These are phyloP conservation scores for Lampris incognitus DNA, from an alignment of 2,113 vertebrate species.

Conservation along the genomic window DNA sequence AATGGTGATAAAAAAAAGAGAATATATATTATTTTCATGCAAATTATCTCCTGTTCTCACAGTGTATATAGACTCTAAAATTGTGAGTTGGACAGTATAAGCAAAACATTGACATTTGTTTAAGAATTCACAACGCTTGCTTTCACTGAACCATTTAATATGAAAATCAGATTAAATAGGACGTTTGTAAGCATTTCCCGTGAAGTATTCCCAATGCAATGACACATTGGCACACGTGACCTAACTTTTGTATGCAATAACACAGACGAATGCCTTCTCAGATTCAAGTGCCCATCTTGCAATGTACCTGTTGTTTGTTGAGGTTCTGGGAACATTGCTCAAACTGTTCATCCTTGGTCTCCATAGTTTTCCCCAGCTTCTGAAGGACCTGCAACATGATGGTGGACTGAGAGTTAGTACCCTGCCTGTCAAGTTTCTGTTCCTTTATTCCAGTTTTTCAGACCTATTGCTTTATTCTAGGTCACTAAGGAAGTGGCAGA, in stretches of 20 bases:
- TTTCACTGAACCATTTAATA: no score
- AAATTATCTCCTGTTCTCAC: slow-evolving; percentile 49
- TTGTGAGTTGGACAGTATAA: slow-evolving; percentile 4
- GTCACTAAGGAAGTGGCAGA: no score
- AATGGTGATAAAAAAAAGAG: slow-evolving; percentile 19
- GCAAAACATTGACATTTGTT: background rate
- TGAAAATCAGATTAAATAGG: no score
- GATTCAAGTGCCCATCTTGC: background rate
- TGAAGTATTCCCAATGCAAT: no score
- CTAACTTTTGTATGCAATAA: no score
- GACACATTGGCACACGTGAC: no score
- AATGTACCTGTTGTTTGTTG: slow-evolving; percentile 92
- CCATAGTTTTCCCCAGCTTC: slow-evolving; percentile 95
- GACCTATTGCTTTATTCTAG: no score
- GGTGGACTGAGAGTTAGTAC: background rate
- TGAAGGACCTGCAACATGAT: slow-evolving; percentile 88
- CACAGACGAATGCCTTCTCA: background rate
- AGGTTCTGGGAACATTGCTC: slow-evolving; percentile 90
- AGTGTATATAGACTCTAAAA: slow-evolving; percentile 32
- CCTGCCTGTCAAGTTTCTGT: no score
- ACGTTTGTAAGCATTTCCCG: no score
- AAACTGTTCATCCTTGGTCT: slow-evolving; percentile 97
- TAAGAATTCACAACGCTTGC: background rate
- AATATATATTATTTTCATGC: background rate
- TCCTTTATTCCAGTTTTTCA: no score